These are phyloP conservation scores for Calliscelio sp. DNA, from an alignment of 2,888 invertebrate genomes.

Conservation along the genomic window DNA sequence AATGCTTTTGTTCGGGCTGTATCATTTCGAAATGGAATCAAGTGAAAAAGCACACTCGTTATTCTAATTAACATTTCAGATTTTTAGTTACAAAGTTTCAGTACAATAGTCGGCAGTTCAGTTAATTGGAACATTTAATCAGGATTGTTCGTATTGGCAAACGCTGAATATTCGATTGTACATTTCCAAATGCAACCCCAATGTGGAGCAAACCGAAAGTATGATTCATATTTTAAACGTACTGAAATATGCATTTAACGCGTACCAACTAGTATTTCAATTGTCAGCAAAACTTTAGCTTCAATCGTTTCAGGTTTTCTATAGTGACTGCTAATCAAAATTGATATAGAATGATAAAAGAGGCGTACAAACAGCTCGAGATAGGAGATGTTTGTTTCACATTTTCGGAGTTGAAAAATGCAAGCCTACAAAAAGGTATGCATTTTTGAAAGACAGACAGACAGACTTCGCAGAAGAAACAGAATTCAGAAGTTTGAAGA, in stretches of 20 bases:
- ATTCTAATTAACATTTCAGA: slow-evolving; percentile 40
- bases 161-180: slow-evolving; percentile 11
- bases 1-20: slow-evolving; percentile 12
- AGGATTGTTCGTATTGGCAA: slow-evolving; percentile 28
- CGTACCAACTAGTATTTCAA: too few species aligned
- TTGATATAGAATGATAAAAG: too few species aligned
- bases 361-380: too few species aligned
- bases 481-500: background rate
- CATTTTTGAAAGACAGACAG: background rate
- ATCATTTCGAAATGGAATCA: too few species aligned
- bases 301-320: too few species aligned
- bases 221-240: background rate
- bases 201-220: background rate
- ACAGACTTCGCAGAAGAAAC: background rate
- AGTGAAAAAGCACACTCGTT: slow-evolving; percentile 16
- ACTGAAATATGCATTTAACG: background rate
- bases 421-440: background rate
- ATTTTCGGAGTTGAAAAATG: slow-evolving; percentile 27
- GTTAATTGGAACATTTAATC: slow-evolving; percentile 42
- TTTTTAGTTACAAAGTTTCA: slow-evolving; percentile 20
- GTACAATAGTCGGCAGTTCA: slow-evolving; percentile 21
- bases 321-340: too few species aligned
- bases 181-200: background rate
- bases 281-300: too few species aligned
- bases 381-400: too few species aligned